Evolutionary conservation across 2,888 invertebrate species (phyloP), one percentile per base, ranked within the genome.

Genomic region (Apamea epomidion): DNA sequence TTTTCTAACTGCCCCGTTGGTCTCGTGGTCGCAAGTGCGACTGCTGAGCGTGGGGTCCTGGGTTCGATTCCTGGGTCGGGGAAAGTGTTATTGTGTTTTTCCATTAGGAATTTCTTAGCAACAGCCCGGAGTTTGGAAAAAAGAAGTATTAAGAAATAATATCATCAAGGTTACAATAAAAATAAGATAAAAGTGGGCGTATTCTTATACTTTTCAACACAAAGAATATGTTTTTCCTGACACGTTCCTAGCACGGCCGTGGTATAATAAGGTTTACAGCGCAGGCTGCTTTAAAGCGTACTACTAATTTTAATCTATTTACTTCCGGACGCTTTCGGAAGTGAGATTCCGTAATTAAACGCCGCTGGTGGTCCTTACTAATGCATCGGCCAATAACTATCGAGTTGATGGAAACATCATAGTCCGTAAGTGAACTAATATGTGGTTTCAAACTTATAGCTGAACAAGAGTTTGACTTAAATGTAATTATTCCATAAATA

Each of bases 401-500:
- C 3, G 25, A 48, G 37, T 45, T 54, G 16, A 68, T 51, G 3
- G 14, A 65, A n/a, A 45, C 42, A 21, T 65, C 5, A 54, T 25
- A 42, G 25, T 51, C 8, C 67, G 45, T 21, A 8, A 5, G 32
- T 37, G 7, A 72, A 64, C n/a, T 29, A 73, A 2, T 54, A 54
- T 54, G 10, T 16, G 42, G 73, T 54, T 73, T 54, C 1, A 75
- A 75, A 42, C 29, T 68, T 45, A 45, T 25, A 74, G 12, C 10
- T 60, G 25, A 12, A 21, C 14, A 42, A 75, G 42, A 21, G 75
- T 54, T 72, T 42, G 72, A 51, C 51, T 42, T 51, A n/a, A 70
- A 48, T n/a, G 0, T 25, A n/a, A 18, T n/a, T 14, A 48, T 32
- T 64, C 7, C 8, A 21, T 62, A 32, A 32, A 25, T 51, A 48